These are phyloP conservation scores for Motacilla alba DNA, from an alignment of 2,113 vertebrate species.

Conservation along the genomic window DNA sequence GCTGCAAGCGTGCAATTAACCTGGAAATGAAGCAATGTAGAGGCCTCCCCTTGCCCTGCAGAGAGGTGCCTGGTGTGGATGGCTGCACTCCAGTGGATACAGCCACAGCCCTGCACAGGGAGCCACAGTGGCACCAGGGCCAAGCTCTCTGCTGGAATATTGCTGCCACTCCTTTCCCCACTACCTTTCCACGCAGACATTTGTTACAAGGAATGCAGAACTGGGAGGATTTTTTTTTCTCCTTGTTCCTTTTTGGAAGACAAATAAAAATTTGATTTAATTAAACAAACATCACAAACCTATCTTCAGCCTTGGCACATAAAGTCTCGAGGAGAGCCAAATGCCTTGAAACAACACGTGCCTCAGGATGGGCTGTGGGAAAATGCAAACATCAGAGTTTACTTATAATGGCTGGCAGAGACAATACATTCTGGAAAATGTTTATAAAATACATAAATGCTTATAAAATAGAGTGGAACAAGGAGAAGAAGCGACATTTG, in stretches of 20 bases:
- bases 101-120: not conserved
- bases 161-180: not conserved
- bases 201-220: not conserved
- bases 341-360: not conserved
- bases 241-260: not conserved
- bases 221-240: not conserved
- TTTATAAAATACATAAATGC: not conserved
- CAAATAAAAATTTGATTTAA: not conserved
- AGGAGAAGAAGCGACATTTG: not conserved
- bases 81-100: accelerated
- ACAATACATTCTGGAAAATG: not conserved
- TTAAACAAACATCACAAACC: not conserved
- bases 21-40: not conserved
- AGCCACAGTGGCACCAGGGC: not conserved
- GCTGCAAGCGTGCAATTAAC: too few species aligned
- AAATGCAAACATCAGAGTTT: not conserved
- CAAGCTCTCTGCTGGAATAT: not conserved
- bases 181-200: not conserved
- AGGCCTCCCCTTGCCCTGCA: not conserved
- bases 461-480: not conserved
- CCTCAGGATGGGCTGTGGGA: not conserved
- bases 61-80: not conserved
- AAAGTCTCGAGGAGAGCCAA: not conserved
- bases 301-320: not conserved
- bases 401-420: not conserved